Evolutionary conservation across 2,888 invertebrate species (phyloP).

Genomic region (Eupithecia pulchellata): DNA sequence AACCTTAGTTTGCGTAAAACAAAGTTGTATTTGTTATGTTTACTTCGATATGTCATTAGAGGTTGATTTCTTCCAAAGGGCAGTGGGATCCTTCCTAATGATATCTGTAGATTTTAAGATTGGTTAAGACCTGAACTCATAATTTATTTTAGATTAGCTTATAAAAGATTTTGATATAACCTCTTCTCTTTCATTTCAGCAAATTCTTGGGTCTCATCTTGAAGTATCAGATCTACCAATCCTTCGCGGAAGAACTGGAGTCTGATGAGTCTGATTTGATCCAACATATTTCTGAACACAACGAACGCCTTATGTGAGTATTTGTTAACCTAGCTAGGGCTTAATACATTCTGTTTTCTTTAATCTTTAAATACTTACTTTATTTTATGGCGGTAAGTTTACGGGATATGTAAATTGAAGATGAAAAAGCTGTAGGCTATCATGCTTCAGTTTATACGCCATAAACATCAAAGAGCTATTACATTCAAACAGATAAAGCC

Average conservation of each 20-base stretch:
- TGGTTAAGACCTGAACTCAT: not conserved
- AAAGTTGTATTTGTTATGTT: not conserved
- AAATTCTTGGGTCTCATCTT: constrained; percentile 85
- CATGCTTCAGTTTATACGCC: not conserved
- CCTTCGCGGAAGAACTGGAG: constrained; percentile 77
- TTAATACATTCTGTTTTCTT: not conserved
- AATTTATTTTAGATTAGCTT: not conserved
- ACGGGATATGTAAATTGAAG: not conserved
- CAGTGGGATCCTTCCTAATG: no score
- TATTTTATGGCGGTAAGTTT: not conserved
- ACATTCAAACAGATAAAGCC: not conserved
- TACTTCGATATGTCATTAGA: not conserved
- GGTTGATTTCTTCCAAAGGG: not conserved
- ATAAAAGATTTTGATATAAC: not conserved
- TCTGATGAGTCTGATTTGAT: constrained; percentile 77
- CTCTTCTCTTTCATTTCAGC: constrained; percentile 59
- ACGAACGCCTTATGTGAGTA: constrained; percentile 75
- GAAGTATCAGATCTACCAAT: constrained; percentile 85
- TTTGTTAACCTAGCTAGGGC: not conserved
- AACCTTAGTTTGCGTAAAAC: not conserved
- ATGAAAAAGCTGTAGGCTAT: not conserved
- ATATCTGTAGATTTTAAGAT: not conserved
- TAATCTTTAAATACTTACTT: not conserved
- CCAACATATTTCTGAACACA: constrained; percentile 70
- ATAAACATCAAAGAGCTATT: not conserved